phyloP scores from a whole-genome alignment of 2,888 invertebrate genomes.

The Ichneumoninae sp. region DNA sequence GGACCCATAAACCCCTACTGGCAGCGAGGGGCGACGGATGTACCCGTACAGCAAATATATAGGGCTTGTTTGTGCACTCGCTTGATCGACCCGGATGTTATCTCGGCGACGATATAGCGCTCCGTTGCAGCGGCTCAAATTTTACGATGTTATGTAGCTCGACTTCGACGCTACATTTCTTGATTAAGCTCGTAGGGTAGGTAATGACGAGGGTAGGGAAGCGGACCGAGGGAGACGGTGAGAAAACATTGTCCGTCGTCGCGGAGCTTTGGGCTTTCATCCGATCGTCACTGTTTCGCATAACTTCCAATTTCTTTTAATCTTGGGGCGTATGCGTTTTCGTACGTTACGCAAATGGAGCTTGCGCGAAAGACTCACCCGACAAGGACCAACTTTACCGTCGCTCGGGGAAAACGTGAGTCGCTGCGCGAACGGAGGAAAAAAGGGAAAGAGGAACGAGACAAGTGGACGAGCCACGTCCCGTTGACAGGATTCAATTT shows the following conservation, averaged over 20 bases:
- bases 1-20: not conserved
- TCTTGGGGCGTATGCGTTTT: not conserved
- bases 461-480: conserved; percentile 28
- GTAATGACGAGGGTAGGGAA: not conserved
- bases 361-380: not conserved
- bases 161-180: not conserved
- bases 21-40: not conserved
- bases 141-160: not conserved
- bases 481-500: conserved; percentile 53
- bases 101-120: not conserved
- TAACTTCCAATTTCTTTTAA: not conserved
- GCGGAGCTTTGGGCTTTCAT: not conserved
- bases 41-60: not conserved
- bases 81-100: not conserved
- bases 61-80: conserved; percentile 1
- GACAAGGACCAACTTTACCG: not conserved
- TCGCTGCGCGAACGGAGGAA: not conserved
- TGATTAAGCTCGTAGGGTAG: not conserved
- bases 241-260: conserved; percentile 4
- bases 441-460: not conserved
- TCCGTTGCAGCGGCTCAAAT: conserved; percentile 10
- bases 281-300: not conserved
- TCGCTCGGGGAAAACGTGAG: not conserved
- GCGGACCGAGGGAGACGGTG: not conserved
- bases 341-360: not conserved